Conservation (phyloP, 2,888 invertebrate genomes). For the Andrena marginata region DNA sequence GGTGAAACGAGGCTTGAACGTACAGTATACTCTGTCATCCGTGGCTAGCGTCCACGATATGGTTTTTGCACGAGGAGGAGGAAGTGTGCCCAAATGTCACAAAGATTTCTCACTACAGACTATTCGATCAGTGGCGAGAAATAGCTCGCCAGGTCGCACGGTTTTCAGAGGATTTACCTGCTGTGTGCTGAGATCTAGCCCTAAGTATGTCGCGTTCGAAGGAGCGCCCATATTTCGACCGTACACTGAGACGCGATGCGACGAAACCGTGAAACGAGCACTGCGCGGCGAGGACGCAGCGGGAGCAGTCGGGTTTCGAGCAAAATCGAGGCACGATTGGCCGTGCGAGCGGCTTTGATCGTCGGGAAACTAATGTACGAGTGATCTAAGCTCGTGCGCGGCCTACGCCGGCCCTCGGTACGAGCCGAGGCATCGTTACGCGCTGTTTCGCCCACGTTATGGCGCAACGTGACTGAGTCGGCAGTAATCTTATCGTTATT, state of each 20-base stretch:
- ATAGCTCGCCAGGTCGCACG: neutral
- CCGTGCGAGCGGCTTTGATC: slow-evolving; percentile 44
- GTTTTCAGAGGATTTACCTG: slow-evolving; percentile 87
- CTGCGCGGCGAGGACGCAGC: neutral
- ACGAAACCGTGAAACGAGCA: slow-evolving; percentile 22
- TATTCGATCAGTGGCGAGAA: neutral
- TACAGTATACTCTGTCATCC: slow-evolving; percentile 8
- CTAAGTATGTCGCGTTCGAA: slow-evolving; percentile 88
- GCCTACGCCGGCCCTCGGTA: slow-evolving; percentile 44
- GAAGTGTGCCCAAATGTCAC: neutral
- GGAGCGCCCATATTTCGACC: slow-evolving; percentile 74
- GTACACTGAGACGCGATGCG: slow-evolving; percentile 32
- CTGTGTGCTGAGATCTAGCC: slow-evolving; percentile 95
- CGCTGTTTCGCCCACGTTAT: slow-evolving; percentile 51
- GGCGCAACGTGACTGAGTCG: slow-evolving; percentile 25
- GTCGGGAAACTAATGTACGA: slow-evolving; percentile 54
- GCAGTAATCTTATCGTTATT: slow-evolving; percentile 64
- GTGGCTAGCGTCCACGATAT: slow-evolving; percentile 2
- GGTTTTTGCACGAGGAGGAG: slow-evolving; percentile 3
- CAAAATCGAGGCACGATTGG: slow-evolving; percentile 17
- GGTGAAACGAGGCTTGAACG: slow-evolving; percentile 1
- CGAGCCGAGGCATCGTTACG: slow-evolving; percentile 54
- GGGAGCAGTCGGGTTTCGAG: slow-evolving; percentile 8
- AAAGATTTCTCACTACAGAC: neutral
- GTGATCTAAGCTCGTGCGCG: slow-evolving; percentile 40